phyloP scores from a whole-genome alignment of 2,888 invertebrate genomes.

The Amphipyra tragopoginis region DNA sequence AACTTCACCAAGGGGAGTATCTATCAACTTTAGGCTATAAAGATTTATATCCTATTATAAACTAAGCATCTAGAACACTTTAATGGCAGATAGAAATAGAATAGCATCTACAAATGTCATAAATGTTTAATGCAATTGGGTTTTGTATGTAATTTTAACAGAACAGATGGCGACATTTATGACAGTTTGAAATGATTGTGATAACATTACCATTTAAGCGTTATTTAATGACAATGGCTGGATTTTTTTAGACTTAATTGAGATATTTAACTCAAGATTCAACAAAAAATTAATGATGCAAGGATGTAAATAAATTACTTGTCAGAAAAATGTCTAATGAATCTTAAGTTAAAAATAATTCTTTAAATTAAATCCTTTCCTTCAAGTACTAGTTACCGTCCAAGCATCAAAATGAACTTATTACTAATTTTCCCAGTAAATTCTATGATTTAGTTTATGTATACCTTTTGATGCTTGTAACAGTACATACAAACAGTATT shows the following conservation, averaged over 20 bases:
- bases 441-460: background rate
- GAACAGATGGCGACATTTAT: constrained; percentile 48
- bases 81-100: constrained; percentile 34
- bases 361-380: constrained; percentile 1
- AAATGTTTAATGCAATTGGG: constrained; percentile 38
- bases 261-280: constrained; percentile 55
- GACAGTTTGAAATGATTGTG: constrained; percentile 45
- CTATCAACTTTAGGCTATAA: constrained; percentile 39
- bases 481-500: constrained; percentile 27
- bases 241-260: constrained; percentile 18
- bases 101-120: constrained; percentile 48
- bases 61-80: constrained; percentile 27
- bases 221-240: constrained; percentile 40
- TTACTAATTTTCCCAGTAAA: background rate
- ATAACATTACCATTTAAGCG: constrained; percentile 60
- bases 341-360: constrained; percentile 52
- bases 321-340: constrained; percentile 31
- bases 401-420: constrained; percentile 28
- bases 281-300: constrained; percentile 31
- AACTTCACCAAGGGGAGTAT: constrained; percentile 61
- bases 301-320: constrained; percentile 20
- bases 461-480: constrained; percentile 26
- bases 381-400: constrained; percentile 10
- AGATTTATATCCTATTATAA: constrained; percentile 15
- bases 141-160: constrained; percentile 31